A percentile compares a stretch with the other conserved stretches of the same genome.
Conservation (phyloP, 2,113 vertebrate species). For the Piaya cayana region DNA sequence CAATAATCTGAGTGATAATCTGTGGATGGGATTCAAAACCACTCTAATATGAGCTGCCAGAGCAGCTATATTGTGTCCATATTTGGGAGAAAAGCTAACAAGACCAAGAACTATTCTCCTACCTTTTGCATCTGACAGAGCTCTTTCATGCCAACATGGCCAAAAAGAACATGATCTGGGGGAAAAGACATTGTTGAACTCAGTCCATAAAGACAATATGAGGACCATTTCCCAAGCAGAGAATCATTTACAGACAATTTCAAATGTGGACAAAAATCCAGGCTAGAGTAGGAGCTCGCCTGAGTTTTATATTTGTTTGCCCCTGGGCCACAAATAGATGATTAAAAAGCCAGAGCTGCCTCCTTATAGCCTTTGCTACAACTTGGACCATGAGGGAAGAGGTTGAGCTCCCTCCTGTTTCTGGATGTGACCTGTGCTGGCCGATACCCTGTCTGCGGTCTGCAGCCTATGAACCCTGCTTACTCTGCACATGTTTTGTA, state of each 20-base stretch:
- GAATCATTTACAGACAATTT: neutral
- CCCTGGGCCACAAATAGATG: neutral
- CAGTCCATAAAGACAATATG: neutral
- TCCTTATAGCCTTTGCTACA: neutral
- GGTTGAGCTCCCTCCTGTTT: neutral
- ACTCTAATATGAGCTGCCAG: neutral
- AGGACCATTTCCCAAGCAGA: neutral
- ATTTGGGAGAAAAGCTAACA: neutral
- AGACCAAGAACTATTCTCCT: neutral
- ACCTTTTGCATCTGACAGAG: neutral
- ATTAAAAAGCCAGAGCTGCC: neutral
- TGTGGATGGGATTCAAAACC: neutral
- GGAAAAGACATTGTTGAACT: neutral
- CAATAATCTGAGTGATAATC: neutral
- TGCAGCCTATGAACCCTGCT: neutral
- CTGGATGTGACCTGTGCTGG: neutral
- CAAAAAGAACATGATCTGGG: neutral
- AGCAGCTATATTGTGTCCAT: neutral
- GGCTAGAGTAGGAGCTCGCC: fast-evolving
- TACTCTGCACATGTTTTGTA: neutral
- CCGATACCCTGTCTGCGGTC: fast-evolving
- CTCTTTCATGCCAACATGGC: neutral
- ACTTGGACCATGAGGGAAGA: neutral
- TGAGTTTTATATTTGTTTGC: neutral
- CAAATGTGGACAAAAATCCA: neutral